phyloP scores from a whole-genome alignment of 2,113 vertebrate genomes.

The Rhabdomys dilectus region DNA sequence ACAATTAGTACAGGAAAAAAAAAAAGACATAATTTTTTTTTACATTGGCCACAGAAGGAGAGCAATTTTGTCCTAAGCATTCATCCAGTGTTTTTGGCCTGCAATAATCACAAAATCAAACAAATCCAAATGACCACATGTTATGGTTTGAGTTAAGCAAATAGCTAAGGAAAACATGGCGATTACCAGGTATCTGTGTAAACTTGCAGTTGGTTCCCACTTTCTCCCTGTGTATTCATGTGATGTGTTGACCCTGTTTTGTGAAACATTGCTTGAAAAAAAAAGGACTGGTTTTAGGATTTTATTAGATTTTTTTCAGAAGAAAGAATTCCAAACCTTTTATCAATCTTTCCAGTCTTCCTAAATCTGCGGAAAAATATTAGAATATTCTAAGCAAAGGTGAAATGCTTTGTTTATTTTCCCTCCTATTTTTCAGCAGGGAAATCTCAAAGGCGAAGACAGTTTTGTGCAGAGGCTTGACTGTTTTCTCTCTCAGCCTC shows the following conservation, averaged over 20 bases:
- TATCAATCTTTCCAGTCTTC: conserved; percentile 30
- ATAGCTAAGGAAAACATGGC: conserved; percentile 56
- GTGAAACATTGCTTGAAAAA: conserved; percentile 49
- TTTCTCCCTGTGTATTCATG: conserved; percentile 28
- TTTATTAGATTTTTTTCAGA: conserved; percentile 63
- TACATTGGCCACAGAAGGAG: background rate
- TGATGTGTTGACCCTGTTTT: conserved; percentile 53
- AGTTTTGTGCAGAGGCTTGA: background rate
- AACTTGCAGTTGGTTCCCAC: conserved; percentile 25
- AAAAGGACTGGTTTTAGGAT: conserved; percentile 53
- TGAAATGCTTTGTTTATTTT: conserved; percentile 46
- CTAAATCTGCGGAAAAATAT: conserved; percentile 71
- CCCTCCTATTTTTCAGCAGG: background rate
- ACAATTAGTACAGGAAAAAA: background rate
- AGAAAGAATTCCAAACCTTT: conserved; percentile 48
- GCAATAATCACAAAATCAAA: conserved; percentile 54
- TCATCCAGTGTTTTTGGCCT: conserved; percentile 10
- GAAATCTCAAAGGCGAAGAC: conserved; percentile 55
- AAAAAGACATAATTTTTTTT: background rate
- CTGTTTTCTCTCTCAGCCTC: background rate
- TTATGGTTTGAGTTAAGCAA: conserved; percentile 61
- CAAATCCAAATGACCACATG: conserved; percentile 53
- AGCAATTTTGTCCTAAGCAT: conserved; percentile 24
- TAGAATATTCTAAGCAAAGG: conserved; percentile 30
- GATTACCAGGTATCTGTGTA: conserved; percentile 54